Evolutionary conservation across 92 coral and sea anemone genomes (phyloP), one percentile per base, ranked within the genome.

Genomic region (Palythoa grandis): DNA sequence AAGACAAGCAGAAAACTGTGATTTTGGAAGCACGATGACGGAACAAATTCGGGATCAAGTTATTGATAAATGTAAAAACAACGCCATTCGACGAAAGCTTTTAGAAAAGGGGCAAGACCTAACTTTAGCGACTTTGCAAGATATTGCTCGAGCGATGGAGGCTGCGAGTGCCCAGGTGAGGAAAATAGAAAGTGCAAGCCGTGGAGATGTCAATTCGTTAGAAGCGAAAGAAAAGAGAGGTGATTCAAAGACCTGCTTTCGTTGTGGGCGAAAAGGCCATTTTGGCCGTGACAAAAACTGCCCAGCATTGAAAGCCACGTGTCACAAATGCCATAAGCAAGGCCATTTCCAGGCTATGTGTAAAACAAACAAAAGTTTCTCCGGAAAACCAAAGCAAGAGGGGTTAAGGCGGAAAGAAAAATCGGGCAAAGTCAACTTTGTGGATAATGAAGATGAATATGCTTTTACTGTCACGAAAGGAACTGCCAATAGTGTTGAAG

Each of bases 11-110:
- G 84, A 29, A 29, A 29, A 29, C 35, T 29, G 35, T 29, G 35
- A 29, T 29, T 29, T 29, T 29, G 35, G 35, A 74, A 65, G 25
- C 52, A 82, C 60, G 52, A 82, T 76, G 79, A 50, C 43, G 53
- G 90, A 86, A 72, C 90, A 89, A 58, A 90, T 90, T 60, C 35
- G 90, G 24, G 88, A 92, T 63, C 89, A 90, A 83, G 83, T 85
- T 17, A 90, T 92, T 22, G 91, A 90, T 10, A 87, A 85, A 53
- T 92, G 91, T 37, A 16, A 43, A 63, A 78, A 78, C 39, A 54
- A 83, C 23, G 52, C 40, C 56, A 23, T 87, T 29, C 70, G 89
- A 29, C 48, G 85, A 61, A 86, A 88, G 73, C 35, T 29, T 29
- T 29, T 63, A 86, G 25, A 90, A 89, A 72, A 89, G 40, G 23